These are phyloP conservation scores for Notolabrus celidotus DNA, from an alignment of 2,797 vertebrate species.

Conservation along the genomic window DNA sequence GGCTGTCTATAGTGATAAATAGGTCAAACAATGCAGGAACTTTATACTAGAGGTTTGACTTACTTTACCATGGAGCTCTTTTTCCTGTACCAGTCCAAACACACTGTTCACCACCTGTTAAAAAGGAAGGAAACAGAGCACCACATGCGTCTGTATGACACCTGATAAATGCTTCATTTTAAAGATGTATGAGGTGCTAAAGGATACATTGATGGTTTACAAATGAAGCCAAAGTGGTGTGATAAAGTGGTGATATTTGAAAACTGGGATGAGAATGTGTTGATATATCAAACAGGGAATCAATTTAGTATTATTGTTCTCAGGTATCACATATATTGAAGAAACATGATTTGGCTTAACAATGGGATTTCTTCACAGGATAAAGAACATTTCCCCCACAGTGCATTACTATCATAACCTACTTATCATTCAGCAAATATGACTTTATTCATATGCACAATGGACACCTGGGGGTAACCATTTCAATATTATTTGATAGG, in stretches of 20 bases:
- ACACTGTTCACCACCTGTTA: background rate
- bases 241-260: background rate
- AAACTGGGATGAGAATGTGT: background rate
- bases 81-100: no score
- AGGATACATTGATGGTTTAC: background rate
- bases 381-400: slow-evolving; percentile 51
- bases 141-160: no score
- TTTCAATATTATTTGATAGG: slow-evolving; percentile 84
- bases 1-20: no score
- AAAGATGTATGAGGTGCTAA: background rate
- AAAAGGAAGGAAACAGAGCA: background rate
- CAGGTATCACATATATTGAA: slow-evolving; percentile 22
- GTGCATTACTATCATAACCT: slow-evolving; percentile 60
- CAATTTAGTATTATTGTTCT: slow-evolving; percentile 4
- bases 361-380: slow-evolving; percentile 57
- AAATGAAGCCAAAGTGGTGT: background rate
- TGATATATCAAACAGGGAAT: slow-evolving; percentile 10
- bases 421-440: slow-evolving; percentile 78
- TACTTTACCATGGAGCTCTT: no score
- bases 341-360: slow-evolving; percentile 30
- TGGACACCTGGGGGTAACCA: slow-evolving; percentile 78
- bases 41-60: no score
- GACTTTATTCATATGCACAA: slow-evolving; percentile 80
- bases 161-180: background rate
- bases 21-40: no score